Evolutionary conservation across 2,113 vertebrate species (phyloP).

Genomic region (Nothocercus julius): DNA sequence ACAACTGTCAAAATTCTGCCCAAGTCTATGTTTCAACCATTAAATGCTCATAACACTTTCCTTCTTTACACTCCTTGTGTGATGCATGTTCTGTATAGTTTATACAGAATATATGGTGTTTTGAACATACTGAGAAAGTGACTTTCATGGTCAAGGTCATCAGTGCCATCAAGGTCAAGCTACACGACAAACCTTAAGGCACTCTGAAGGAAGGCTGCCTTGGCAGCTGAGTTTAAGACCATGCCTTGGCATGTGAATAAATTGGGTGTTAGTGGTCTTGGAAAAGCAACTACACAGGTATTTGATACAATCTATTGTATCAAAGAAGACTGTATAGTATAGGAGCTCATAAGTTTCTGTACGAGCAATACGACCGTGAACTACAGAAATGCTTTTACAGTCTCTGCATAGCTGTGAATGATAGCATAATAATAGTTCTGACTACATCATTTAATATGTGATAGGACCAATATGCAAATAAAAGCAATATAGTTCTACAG

Average conservation of each 20-base stretch:
- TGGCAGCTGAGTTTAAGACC: background rate
- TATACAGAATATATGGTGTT: background rate
- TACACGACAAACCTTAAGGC: background rate
- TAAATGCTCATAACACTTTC: background rate
- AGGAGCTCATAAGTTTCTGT: background rate
- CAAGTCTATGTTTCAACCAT: background rate
- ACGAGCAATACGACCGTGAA: background rate
- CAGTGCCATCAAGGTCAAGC: background rate
- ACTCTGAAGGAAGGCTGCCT: background rate
- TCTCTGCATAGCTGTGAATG: background rate
- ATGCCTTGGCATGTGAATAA: rapidly evolving
- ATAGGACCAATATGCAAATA: background rate
- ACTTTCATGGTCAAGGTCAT: background rate
- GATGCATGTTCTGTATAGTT: background rate
- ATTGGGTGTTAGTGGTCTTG: background rate
- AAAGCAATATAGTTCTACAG: background rate
- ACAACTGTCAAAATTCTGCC: background rate
- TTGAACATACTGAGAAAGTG: background rate
- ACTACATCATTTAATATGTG: background rate
- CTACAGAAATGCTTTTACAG: background rate
- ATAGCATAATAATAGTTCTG: background rate
- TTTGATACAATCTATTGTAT: background rate
- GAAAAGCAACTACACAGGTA: background rate
- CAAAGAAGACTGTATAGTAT: too few species aligned
- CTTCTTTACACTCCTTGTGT: background rate